phyloP scores from a whole-genome alignment of 2,888 invertebrate species.

The Lingula anatina region DNA sequence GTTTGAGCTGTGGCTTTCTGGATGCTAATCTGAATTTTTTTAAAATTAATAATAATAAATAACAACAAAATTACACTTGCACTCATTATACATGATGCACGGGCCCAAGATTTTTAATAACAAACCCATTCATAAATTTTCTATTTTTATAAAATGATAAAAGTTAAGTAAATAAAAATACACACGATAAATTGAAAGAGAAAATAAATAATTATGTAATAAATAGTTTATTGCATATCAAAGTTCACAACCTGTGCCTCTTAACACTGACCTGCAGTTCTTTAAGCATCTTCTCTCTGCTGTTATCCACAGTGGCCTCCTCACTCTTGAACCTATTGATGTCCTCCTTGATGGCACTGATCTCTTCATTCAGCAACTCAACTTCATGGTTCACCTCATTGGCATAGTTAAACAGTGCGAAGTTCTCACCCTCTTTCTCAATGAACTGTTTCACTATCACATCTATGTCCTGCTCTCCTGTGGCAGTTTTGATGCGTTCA shows the following conservation, averaged over 20 bases:
- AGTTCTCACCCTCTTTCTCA: slow-evolving; percentile 81
- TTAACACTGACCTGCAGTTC: slow-evolving; percentile 27
- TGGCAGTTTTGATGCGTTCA: slow-evolving; percentile 62
- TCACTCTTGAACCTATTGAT: neutral
- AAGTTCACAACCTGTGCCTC: neutral
- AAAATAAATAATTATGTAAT: neutral
- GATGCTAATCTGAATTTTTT: slow-evolving; percentile 16
- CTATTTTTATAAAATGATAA: too few species aligned
- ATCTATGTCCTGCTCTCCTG: slow-evolving; percentile 38
- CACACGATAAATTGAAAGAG: neutral
- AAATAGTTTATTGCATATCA: neutral
- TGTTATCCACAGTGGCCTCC: slow-evolving; percentile 18
- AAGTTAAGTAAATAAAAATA: too few species aligned
- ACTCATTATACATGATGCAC: too few species aligned
- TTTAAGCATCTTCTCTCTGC: slow-evolving; percentile 16
- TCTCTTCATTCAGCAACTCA: slow-evolving; percentile 27
- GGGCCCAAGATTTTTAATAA: too few species aligned
- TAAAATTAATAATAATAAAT: too few species aligned
- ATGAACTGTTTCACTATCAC: slow-evolving; percentile 67
- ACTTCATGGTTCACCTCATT: slow-evolving; percentile 70
- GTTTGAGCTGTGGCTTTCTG: slow-evolving; percentile 14
- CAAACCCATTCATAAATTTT: too few species aligned
- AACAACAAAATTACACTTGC: too few species aligned
- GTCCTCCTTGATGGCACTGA: slow-evolving; percentile 4
- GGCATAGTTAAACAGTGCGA: slow-evolving; percentile 82